phyloP scores from a whole-genome alignment of 2,113 vertebrate species.

The Electrona antarctica region DNA sequence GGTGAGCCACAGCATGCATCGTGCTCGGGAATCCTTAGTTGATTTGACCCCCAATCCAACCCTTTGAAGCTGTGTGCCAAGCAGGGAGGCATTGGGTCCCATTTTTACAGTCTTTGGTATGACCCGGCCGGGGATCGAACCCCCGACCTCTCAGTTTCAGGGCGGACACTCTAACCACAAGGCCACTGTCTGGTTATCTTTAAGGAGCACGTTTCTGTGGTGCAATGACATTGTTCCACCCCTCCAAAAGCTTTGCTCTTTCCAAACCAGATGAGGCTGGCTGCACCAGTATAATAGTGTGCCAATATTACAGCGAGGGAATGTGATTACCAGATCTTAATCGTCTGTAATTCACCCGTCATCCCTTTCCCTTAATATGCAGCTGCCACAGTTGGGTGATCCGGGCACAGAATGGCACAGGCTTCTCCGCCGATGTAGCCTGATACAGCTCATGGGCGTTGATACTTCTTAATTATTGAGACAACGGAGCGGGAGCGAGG shows the following conservation, averaged over 20 bases:
- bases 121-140: too few relatives aligned
- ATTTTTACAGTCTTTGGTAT: too few relatives aligned
- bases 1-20: too few relatives aligned
- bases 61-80: too few relatives aligned
- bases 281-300: slow-evolving; percentile 18
- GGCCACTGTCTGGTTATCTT: too few relatives aligned
- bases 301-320: slow-evolving; percentile 52
- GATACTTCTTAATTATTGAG: slow-evolving; percentile 77
- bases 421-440: slow-evolving; percentile 40
- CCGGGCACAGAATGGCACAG: slow-evolving; percentile 39
- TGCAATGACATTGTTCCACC: slow-evolving; percentile 2
- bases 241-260: slow-evolving; percentile 21
- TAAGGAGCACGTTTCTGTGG: slow-evolving; percentile 10
- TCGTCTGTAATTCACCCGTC: slow-evolving; percentile 71
- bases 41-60: too few relatives aligned
- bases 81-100: too few relatives aligned
- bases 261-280: slow-evolving; percentile 38
- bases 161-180: too few relatives aligned
- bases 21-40: too few relatives aligned
- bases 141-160: too few relatives aligned
- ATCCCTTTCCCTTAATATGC: slow-evolving; percentile 64
- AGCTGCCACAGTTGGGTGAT: slow-evolving; percentile 51
- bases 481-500: slow-evolving; percentile 61
- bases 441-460: slow-evolving; percentile 63
- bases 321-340: slow-evolving; percentile 76